Evolutionary conservation across 2,888 invertebrate species (phyloP), one percentile per base, ranked within the genome.

Genomic region (Agonopterix heracliana): DNA sequence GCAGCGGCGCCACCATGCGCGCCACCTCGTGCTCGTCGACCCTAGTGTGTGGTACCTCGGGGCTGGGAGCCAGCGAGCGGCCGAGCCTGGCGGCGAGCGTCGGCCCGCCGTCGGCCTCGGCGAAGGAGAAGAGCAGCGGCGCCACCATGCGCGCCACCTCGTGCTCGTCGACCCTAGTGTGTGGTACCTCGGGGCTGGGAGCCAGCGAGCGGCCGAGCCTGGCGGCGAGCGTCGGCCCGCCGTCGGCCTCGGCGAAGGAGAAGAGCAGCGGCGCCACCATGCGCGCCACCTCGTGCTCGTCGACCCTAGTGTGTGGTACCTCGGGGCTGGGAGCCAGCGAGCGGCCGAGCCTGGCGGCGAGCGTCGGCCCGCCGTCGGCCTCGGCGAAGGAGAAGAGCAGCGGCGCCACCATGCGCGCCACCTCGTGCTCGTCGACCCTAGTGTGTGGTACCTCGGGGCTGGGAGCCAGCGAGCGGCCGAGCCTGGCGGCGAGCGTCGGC

Each of bases 11-110:
- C 48, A 97, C 94, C 91, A 96, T 95, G 59, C 98, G 91, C 9
- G 98, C 98, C 63, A 94, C 91, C 88, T 99, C 99, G 77, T 99
- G 97, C 78, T 99, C 99, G 51, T 93, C 93, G 76, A 95, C n/a
- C n/a, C n/a, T n/a, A n/a, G n/a, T n/a, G n/a, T n/a, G n/a, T n/a
- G n/a, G n/a, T n/a, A n/a, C n/a, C n/a, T n/a, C n/a, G n/a, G 81
- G 90, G 49, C 80, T 82, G 12, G 82, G 75, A 41, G 92, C 90
- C 61, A 87, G 81, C 10, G 70, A 90, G 61, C 65, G 92, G 3
- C 98, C 98, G 9, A 98, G 92, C 26, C 98, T 90, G 54, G 93
- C 92, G 41, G 92, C 89, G 9, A 96, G 81, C 3, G 94, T 93
- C 47, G 95, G 93, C 48, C 93, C 93, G 26, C 94, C 95, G 71